phyloP scores from a whole-genome alignment of 1,140 invertebrate genomes.

The Tetramorium simillimum region DNA sequence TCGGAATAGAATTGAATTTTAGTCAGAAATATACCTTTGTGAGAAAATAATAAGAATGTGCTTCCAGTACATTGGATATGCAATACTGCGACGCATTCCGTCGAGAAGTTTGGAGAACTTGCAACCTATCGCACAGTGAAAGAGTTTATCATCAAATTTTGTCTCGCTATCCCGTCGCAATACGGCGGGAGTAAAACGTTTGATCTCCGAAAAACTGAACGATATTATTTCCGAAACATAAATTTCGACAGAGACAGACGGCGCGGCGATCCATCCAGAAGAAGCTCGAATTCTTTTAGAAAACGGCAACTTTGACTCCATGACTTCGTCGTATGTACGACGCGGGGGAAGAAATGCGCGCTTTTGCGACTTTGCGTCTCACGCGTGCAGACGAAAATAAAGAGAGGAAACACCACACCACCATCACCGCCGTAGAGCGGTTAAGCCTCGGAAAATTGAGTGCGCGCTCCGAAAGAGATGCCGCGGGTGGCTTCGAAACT shows the following conservation, averaged over 20 bases:
- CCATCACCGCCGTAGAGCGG: slow-evolving; percentile 44
- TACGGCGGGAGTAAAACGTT: slow-evolving; percentile 14
- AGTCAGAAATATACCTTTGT: slow-evolving; percentile 5
- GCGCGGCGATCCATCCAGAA: slow-evolving; percentile 32
- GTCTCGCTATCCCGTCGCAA: neutral
- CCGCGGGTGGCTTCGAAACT: slow-evolving; percentile 35
- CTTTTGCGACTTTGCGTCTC: slow-evolving; percentile 64
- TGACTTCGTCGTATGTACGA: neutral
- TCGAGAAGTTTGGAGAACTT: neutral
- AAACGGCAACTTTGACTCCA: neutral
- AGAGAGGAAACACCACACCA: slow-evolving; percentile 61
- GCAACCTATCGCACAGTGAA: neutral
- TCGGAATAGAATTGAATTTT: neutral
- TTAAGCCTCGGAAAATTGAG: slow-evolving; percentile 84
- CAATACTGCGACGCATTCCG: neutral
- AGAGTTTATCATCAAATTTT: slow-evolving; percentile 29
- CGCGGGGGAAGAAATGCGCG: slow-evolving; percentile 44
- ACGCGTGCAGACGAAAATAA: slow-evolving; percentile 50
- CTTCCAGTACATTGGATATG: neutral
- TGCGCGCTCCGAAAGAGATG: slow-evolving; percentile 72
- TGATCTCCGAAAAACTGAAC: slow-evolving; percentile 39
- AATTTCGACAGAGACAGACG: slow-evolving; percentile 17
- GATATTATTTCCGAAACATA: slow-evolving; percentile 59
- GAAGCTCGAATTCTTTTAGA: slow-evolving; percentile 42
- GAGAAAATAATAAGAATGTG: slow-evolving; percentile 1